Conservation (phyloP, 2,888 invertebrate species). For the Xylota sylvarum region DNA sequence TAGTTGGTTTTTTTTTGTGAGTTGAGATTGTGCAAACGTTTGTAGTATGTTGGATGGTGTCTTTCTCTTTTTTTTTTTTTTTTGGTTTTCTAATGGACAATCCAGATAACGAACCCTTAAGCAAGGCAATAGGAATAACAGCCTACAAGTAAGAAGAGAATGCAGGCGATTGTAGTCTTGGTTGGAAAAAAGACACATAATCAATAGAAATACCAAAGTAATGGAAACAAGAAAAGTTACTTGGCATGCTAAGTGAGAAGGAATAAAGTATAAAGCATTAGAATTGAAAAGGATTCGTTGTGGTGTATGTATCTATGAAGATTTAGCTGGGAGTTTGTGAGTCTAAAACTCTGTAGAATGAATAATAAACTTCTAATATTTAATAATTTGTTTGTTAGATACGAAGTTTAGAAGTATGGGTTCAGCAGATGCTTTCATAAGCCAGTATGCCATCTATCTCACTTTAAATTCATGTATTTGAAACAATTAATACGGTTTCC, state of each 20-base stretch:
- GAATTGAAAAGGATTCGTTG: neutral
- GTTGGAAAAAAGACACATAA: conserved; percentile 4
- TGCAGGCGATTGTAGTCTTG: conserved; percentile 14
- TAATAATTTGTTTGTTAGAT: too few relatives aligned
- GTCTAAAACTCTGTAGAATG: neutral
- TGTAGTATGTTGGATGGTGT: conserved; percentile 37
- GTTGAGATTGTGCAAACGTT: conserved; percentile 50
- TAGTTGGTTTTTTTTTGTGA: conserved; percentile 20
- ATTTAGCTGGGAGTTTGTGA: neutral
- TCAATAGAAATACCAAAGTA: conserved; percentile 28
- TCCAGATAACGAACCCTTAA: conserved; percentile 63
- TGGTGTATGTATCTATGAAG: too few relatives aligned
- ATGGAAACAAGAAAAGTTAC: conserved; percentile 19
- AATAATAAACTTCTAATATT: neutral
- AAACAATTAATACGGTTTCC: too few relatives aligned
- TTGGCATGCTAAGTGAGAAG: neutral
- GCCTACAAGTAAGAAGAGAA: conserved; percentile 30
- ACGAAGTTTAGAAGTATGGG: too few relatives aligned
- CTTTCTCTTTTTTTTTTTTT: conserved; percentile 23
- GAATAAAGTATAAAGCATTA: neutral
- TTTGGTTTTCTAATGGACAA: conserved; percentile 64
- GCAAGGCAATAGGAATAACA: conserved; percentile 38
- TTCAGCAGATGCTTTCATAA: too few relatives aligned
- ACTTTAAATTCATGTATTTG: too few relatives aligned
- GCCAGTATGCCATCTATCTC: too few relatives aligned